Conservation (phyloP, 2,113 vertebrate species). For the Nanger granti region DNA sequence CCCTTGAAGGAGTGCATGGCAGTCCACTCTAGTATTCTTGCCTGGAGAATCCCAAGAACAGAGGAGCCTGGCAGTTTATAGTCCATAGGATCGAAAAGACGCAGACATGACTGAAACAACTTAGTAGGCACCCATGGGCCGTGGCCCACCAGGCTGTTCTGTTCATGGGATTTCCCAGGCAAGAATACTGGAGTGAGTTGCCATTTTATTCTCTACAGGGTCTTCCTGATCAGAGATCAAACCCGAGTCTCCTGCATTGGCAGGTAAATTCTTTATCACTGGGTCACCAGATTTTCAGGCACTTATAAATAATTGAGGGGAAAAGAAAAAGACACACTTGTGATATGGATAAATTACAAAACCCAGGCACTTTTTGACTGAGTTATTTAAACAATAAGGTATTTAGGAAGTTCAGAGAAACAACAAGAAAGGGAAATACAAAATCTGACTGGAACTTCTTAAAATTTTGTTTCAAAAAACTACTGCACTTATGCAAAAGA, state of each 20-base stretch:
- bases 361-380: not conserved
- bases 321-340: not conserved
- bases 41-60: not conserved
- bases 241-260: not conserved
- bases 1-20: not conserved
- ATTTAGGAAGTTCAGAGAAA: not conserved
- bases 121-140: not conserved
- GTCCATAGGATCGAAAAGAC: not conserved
- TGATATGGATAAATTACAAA: not conserved
- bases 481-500: not conserved
- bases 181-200: not conserved
- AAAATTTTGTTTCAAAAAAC: not conserved
- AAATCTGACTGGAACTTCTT: not conserved
- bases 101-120: not conserved
- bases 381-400: not conserved
- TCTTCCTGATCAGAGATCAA: not conserved
- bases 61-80: not conserved
- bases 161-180: not conserved
- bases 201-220: not conserved
- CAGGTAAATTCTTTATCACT: not conserved
- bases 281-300: not conserved
- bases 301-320: not conserved
- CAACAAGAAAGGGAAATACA: not conserved
- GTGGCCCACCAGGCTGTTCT: not conserved
- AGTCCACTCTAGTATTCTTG: not conserved